phyloP scores from a whole-genome alignment of 2,113 vertebrate species.

The Otis tarda region DNA sequence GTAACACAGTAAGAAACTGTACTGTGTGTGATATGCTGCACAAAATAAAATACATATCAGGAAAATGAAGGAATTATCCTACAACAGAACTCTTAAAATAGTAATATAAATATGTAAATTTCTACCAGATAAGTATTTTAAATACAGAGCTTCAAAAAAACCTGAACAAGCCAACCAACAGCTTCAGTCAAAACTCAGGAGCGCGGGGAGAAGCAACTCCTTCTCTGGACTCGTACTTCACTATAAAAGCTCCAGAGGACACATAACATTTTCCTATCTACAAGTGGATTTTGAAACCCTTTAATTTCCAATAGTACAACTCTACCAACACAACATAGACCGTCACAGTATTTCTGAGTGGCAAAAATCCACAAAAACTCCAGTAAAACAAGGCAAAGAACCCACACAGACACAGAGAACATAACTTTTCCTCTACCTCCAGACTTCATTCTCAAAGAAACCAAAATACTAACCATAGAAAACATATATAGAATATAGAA shows the following conservation, averaged over 20 bases:
- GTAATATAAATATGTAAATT: background rate
- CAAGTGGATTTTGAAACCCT: background rate
- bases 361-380: background rate
- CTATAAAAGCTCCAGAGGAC: background rate
- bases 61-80: background rate
- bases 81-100: background rate
- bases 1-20: background rate
- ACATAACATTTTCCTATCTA: background rate
- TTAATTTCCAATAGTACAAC: background rate
- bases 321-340: background rate
- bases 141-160: background rate
- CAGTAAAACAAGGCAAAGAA: background rate
- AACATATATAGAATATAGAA: no score
- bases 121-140: background rate
- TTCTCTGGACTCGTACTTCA: background rate
- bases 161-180: background rate
- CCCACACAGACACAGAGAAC: background rate
- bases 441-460: background rate
- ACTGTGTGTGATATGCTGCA: fast-evolving
- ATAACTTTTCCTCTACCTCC: background rate
- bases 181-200: background rate
- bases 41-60: background rate
- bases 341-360: background rate
- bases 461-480: background rate
- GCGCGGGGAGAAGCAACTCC: background rate